phyloP scores from a whole-genome alignment of 2,113 vertebrate species.

The Bubo bubo region DNA sequence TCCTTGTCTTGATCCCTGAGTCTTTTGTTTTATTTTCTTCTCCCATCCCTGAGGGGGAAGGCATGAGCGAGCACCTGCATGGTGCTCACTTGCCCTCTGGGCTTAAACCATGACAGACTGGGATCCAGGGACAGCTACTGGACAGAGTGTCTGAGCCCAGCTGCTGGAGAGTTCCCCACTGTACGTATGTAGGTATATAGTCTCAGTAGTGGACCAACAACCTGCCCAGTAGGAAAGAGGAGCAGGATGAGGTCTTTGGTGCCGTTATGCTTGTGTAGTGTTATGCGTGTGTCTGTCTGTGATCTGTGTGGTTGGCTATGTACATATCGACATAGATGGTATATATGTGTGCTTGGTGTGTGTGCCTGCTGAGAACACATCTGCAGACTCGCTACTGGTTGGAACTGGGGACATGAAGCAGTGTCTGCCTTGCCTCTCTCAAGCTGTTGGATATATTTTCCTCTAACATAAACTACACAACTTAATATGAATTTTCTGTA shows the following conservation, averaged over 20 bases:
- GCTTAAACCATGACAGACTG: neutral
- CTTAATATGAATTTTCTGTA: neutral
- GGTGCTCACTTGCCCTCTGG: too few relatives aligned
- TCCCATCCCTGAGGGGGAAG: too few relatives aligned
- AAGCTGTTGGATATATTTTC: neutral
- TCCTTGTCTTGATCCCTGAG: too few relatives aligned
- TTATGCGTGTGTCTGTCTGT: neutral
- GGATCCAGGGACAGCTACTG: neutral
- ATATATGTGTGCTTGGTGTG: neutral
- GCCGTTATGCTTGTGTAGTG: neutral
- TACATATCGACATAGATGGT: neutral
- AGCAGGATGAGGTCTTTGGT: neutral
- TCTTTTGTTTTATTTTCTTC: too few relatives aligned
- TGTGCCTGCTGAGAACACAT: neutral
- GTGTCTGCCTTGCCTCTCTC: neutral
- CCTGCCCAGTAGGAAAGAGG: neutral
- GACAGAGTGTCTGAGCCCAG: neutral
- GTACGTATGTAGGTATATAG: accelerated
- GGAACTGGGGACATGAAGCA: neutral
- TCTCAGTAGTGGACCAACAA: neutral
- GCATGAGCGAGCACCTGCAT: too few relatives aligned
- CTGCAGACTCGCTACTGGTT: neutral
- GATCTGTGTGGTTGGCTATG: neutral
- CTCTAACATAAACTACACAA: neutral
- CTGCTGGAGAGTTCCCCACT: neutral